Conservation (phyloP, 2,797 vertebrate genomes). For the Centropyge bicolor region DNA sequence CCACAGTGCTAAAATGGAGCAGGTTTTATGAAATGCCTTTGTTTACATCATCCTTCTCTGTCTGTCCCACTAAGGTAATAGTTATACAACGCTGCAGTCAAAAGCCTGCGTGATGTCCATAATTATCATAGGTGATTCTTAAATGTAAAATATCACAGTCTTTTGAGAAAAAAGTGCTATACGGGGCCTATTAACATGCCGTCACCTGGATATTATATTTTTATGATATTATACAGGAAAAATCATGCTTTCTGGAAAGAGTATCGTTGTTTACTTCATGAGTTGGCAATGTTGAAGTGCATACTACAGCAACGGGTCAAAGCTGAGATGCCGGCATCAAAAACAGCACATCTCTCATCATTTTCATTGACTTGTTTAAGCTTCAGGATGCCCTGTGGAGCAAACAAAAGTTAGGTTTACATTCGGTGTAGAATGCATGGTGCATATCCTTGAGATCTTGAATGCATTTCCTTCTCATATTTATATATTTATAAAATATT, state of each 20-base stretch:
- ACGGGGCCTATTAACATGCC: neutral
- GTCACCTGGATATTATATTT: neutral
- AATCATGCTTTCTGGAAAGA: neutral
- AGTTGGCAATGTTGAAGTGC: neutral
- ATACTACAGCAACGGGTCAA: neutral
- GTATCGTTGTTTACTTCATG: constrained; percentile 1
- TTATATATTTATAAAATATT: neutral
- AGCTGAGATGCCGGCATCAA: neutral
- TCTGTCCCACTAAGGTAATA: neutral
- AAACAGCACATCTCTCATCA: neutral
- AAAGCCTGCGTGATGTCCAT: constrained; percentile 7
- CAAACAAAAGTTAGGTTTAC: neutral
- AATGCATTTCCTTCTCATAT: neutral
- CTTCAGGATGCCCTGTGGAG: neutral
- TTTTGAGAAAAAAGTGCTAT: neutral
- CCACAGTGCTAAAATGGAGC: constrained; percentile 31
- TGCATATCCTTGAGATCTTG: neutral
- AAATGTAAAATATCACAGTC: neutral
- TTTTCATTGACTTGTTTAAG: neutral
- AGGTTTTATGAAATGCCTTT: constrained; percentile 34
- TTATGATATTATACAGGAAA: neutral
- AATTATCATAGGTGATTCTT: neutral
- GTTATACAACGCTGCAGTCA: constrained; percentile 43
- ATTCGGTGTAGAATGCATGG: no score
- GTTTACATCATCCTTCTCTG: constrained; percentile 30